Evolutionary conservation across 2,113 vertebrate genomes (phyloP), one percentile per base, ranked within the genome.

Genomic region (Notothenia rossii): DNA sequence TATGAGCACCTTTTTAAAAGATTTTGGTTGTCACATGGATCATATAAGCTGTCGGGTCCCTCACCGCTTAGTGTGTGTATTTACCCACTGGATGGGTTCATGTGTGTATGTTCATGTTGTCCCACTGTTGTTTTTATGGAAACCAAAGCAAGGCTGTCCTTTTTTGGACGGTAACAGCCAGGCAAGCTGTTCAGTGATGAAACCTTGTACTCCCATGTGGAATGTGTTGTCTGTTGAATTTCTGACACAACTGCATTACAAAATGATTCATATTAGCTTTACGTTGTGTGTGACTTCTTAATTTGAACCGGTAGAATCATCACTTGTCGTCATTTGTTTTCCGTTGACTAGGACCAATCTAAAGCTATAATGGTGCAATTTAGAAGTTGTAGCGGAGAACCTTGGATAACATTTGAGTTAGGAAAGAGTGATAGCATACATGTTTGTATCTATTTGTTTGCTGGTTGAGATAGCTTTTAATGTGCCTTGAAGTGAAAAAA

Each of bases 71-170:
- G 48, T 83, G 49, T 10, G 67, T 83, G 55, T 84, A 45, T 84
- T 84, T 45, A 83, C 90, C 89, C 90, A 92, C 92, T 93, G 90
- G 92, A 86, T 92, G 92, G 91, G 90, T 86, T 81, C 10, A 7
- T 84, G 61, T 85, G 66, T 81, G 59, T 85, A 25, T 79, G 64
- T 85, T 81, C 72, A 70, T 61, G 84, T 89, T 76, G 46, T 87
- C 79, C 71, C 49, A 48, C 62, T 86, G 48, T 80, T 68, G 43
- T 81, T 71, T 60, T 82, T 83, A 49, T 61, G 73, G 69, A 84
- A 92, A 87, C 90, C 89, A 93, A 91, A 91, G 88, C 78, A 84
- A 78, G 82, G 48, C 53, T 80, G 63, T 81, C 62, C n/a, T 10
- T 77, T 81, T 84, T 72, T 25, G 55, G 29, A 83, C 66, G 46